Percentiles rank a stretch among this genome's conserved stretches.
Conservation (phyloP, 2,888 invertebrate genomes). For the Ectobius pallidus region DNA sequence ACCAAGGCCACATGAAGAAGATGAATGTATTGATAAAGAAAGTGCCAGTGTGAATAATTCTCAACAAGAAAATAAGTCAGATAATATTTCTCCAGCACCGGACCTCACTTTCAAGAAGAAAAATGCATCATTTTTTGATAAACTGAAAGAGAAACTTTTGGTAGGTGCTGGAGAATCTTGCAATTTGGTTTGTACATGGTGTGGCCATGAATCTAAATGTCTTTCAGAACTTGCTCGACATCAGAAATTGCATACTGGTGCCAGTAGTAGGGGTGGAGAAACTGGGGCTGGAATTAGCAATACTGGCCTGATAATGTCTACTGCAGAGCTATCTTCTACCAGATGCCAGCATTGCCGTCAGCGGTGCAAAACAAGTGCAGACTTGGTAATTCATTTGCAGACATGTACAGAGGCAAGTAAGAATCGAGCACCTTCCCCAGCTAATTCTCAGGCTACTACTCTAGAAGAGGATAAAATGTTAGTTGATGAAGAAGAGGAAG, state of each 20-base stretch:
- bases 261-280: background rate
- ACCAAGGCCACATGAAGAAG: constrained; percentile 30
- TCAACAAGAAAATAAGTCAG: background rate
- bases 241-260: constrained; percentile 55
- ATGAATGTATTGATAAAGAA: constrained; percentile 1
- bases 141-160: constrained; percentile 75
- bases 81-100: background rate
- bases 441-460: constrained; percentile 9
- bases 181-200: constrained; percentile 70
- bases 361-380: constrained; percentile 83
- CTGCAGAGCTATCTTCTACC: constrained; percentile 60
- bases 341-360: constrained; percentile 87
- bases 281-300: background rate
- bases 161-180: constrained; percentile 63
- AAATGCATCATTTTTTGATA: constrained; percentile 82
- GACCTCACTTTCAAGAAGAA: constrained; percentile 61
- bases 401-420: constrained; percentile 67
- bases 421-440: constrained; percentile 37
- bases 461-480: constrained; percentile 46
- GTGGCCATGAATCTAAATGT: constrained; percentile 80
- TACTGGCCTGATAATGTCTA: background rate
- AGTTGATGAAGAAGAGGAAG: constrained; percentile 47
- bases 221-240: constrained; percentile 82
- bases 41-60: background rate
- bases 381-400: constrained; percentile 76